These are phyloP conservation scores for Heterodera schachtii DNA, from an alignment of 1,140 invertebrate species.

Conservation along the genomic window DNA sequence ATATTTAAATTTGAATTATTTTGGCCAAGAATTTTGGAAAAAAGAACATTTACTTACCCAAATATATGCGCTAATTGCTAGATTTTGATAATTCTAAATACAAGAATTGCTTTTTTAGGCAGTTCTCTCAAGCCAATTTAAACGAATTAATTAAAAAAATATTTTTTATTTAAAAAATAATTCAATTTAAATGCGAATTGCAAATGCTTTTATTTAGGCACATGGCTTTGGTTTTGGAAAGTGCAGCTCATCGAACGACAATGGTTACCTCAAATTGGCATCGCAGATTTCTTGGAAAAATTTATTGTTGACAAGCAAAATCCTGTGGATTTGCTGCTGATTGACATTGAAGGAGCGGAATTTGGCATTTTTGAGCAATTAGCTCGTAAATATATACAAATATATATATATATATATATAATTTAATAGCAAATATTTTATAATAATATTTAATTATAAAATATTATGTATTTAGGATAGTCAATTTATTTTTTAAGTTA, in stretches of 20 bases:
- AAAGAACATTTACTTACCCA: background rate
- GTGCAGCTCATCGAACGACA: background rate
- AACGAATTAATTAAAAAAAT: too few relatives aligned
- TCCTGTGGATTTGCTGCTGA: constrained; percentile 27
- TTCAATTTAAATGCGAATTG: background rate
- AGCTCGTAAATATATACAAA: background rate
- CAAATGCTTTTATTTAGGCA: background rate
- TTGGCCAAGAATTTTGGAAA: too few relatives aligned
- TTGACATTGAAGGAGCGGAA: constrained; percentile 28
- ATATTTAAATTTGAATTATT: too few relatives aligned
- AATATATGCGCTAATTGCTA: too few relatives aligned
- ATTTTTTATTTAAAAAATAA: too few relatives aligned
- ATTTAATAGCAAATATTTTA: background rate
- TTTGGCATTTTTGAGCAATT: constrained; percentile 31
- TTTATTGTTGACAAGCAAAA: background rate
- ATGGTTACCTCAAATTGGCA: constrained; percentile 20
- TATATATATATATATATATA: background rate
- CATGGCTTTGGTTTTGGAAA: background rate
- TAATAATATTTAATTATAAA: background rate
- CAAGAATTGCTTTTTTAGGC: too few relatives aligned
- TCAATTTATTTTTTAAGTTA: background rate
- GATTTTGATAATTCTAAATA: too few relatives aligned
- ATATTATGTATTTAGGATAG: background rate
- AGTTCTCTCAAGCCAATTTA: too few relatives aligned
- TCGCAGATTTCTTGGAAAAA: constrained; percentile 10